Conservation (phyloP, 2,113 vertebrate species). For the Arenaria interpres region DNA sequence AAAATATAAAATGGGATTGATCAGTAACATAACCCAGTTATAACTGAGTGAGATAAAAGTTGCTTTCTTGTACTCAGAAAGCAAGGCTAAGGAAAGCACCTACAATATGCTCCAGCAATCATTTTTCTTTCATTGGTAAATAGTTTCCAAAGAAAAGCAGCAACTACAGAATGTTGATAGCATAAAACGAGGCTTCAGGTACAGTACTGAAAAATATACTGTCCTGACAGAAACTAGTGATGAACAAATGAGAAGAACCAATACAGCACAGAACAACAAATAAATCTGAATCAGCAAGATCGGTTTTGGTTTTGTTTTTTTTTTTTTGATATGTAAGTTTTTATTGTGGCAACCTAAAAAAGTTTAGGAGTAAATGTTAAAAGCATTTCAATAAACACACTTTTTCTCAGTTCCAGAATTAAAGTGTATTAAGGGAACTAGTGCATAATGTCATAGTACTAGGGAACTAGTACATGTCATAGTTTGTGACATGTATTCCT, state of each 20-base stretch:
- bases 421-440: neutral
- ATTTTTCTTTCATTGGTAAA: neutral
- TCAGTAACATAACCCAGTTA: neutral
- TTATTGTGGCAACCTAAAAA: neutral
- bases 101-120: neutral
- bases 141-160: neutral
- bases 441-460: neutral
- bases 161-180: neutral
- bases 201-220: neutral
- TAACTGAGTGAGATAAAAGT: neutral
- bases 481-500: neutral
- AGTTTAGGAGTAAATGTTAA: neutral
- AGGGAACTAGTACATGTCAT: neutral
- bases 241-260: neutral
- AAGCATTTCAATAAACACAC: neutral
- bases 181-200: neutral
- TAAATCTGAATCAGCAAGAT: neutral
- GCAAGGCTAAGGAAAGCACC: neutral
- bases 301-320: no score
- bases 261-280: fast-evolving
- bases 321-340: neutral
- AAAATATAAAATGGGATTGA: neutral
- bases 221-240: neutral
- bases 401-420: neutral
- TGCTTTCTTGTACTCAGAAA: neutral